Conservation (phyloP, 2,888 invertebrate species). For the Melieria picta region DNA sequence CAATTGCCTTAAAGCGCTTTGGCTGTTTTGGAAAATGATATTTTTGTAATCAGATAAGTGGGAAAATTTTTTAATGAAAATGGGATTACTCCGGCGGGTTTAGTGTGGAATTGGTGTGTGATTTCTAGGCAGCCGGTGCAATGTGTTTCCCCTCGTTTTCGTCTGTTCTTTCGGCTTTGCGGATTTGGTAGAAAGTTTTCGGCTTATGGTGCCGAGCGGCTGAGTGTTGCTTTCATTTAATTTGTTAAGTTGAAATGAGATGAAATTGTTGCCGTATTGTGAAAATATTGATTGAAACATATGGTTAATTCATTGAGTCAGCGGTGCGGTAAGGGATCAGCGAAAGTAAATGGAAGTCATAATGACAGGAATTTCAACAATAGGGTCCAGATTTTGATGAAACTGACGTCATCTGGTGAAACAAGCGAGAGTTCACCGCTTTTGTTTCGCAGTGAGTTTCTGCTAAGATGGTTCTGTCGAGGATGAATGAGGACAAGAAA, state of each 20-base stretch:
- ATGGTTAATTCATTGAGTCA: not conserved
- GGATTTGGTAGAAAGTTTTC: not conserved
- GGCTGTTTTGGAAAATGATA: conserved; percentile 5
- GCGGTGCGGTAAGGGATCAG: not conserved
- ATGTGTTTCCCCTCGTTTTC: not conserved
- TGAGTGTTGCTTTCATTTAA: not conserved
- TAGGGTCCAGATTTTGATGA: too few species aligned
- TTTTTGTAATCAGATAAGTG: conserved; percentile 11
- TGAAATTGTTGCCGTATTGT: not conserved
- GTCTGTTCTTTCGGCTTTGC: not conserved
- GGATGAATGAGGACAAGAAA: too few species aligned
- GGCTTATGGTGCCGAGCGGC: not conserved
- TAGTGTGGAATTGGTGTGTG: not conserved
- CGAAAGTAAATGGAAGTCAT: too few species aligned
- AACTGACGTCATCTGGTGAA: too few species aligned
- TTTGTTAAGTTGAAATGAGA: not conserved
- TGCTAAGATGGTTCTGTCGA: too few species aligned
- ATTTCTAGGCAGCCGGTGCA: too few species aligned
- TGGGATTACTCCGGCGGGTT: not conserved
- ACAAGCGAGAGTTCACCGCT: too few species aligned
- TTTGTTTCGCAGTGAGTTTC: too few species aligned
- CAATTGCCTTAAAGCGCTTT: not conserved
- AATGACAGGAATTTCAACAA: too few species aligned
- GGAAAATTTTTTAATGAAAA: conserved; percentile 2
- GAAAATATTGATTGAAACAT: not conserved